Evolutionary conservation across 2,797 vertebrate genomes (phyloP), one percentile per base, ranked within the genome.

Genomic region (Argentina silus): DNA sequence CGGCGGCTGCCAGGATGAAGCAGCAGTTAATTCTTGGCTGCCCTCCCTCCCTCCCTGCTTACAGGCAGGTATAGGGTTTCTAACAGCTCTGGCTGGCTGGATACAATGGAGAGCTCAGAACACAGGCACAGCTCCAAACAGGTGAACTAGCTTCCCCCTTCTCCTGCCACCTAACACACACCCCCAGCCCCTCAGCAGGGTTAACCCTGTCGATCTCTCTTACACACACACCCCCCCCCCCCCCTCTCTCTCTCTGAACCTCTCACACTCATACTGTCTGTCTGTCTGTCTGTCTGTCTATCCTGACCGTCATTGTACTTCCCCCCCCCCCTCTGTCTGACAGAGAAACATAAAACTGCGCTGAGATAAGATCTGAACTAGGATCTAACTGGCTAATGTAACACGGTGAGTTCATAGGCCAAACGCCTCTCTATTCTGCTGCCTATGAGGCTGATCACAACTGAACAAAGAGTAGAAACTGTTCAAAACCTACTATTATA

Each of bases 21-120:
- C 89, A 92, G 93, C 89, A 93, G 91, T 93, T 93, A 87, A 91
- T 93, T 91, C 93, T 93, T 94, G 93, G 93, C 92, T 90, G 89
- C n/a, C n/a, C n/a, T n/a, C 86, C 82, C 88, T 93, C 91, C 91
- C 90, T 92, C 85, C 85, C 86, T 90, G 90, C 92, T 92, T 92
- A 90, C 92, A 94, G 91, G 89, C 89, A 92, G 88, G 92, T 94
- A 91, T 94, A 91, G 81, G 78, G 89, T 94, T 94, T 93, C 93
- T 86, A 90, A 92, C 91, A 93, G 90, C 90, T 93, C 89, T 77
- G 92, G 90, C 89, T 92, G 90, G 91, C 85, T 93, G 85, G 89
- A 90, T 90, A 91, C 92, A 94, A 92, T 87, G 78, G 85, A 88
- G 89, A 92, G 81, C 90, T 91, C 81, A 90, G 90, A 88, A 84